These are phyloP conservation scores for Siderastrea siderea DNA, from an alignment of 92 coral and sea anemone genomes.

Conservation along the genomic window DNA sequence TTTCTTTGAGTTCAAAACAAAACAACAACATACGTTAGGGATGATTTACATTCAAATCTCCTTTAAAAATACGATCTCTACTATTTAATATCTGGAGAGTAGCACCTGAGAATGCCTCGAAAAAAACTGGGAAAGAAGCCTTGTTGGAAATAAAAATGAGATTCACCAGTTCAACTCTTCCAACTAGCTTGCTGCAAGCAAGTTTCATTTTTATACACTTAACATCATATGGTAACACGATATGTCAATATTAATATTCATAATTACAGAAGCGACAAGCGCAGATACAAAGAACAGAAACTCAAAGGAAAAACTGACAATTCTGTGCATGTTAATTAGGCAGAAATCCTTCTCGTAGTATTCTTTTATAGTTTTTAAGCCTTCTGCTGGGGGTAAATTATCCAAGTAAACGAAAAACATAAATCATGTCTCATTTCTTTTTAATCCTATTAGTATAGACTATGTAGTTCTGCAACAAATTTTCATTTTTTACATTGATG, in stretches of 20 bases:
- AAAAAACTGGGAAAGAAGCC: no score
- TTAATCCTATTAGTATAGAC: conserved; percentile 29
- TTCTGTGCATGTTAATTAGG: conserved; percentile 13
- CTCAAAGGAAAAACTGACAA: conserved; percentile 11
- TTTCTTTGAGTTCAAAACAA: no score
- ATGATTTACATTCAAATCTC: background rate
- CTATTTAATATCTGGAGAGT: background rate
- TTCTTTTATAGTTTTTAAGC: conserved; percentile 27
- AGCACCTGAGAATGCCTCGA: background rate
- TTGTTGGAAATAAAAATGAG: background rate
- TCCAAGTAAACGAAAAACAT: conserved; percentile 31
- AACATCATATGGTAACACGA: conserved; percentile 17
- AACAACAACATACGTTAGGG: background rate
- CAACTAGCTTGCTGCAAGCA: conserved; percentile 13
- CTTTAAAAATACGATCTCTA: background rate
- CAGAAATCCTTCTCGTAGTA: conserved; percentile 23
- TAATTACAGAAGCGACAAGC: conserved; percentile 42
- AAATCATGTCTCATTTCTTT: conserved; percentile 38
- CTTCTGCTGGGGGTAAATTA: conserved; percentile 33
- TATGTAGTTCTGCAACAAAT: conserved; percentile 31
- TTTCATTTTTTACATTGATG: conserved; percentile 29
- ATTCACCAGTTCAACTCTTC: conserved; percentile 23
- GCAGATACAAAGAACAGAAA: conserved; percentile 35
- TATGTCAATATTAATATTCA: conserved; percentile 39
- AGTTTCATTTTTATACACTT: conserved; percentile 15